Base-by-base conservation (phyloP, 2,888 invertebrate species). In the Rhingia campestris region DNA sequence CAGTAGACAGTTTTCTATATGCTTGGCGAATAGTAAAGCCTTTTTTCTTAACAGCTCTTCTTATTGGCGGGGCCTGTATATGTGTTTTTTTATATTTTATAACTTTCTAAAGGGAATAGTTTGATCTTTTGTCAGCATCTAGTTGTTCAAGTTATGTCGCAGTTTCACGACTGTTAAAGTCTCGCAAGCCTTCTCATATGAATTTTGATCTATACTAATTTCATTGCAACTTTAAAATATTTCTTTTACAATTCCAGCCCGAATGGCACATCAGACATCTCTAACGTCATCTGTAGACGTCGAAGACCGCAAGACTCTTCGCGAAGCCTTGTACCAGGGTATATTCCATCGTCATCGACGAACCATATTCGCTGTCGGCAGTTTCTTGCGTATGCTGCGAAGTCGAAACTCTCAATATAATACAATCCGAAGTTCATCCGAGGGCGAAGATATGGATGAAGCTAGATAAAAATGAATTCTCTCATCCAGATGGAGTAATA, bases 391-490 rank as follows among this genome's bases (percentile, higher is more conserved):
- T 86, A 95, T 95, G 95, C 91, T 95, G 86, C 93, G 94, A 88
- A 94, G 94, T 89, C 95, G 95, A 90, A 95, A 95, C 88, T 95
- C 95, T 80, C 95, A 95, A 90, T 95, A 95, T 88, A 95, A 95
- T 90, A 95, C 95, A 63, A 95, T 95, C 91, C 93, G 95, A 63
- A 92, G 91, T 87, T 90, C 91, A 72, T 91, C 91, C 12, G 91
- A 92, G 87, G 91, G 90, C 76, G 91, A 92, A 87, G 92, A 92
- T 73, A 89, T 90, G 79, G 91, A 91, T 86, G 91, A 91, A 87
- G 88, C 88, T 88, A 91, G 91, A 91, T 91, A 91, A 91, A 89
- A 91, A 54, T 75, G 35, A 69, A 39, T 81, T 37, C 49, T 51
- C 53, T 75, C 66, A 47, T 10, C 30, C 53, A 10, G 12, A 61